phyloP scores from a whole-genome alignment of 2,797 vertebrate species.

The Sciurus vulgaris region DNA sequence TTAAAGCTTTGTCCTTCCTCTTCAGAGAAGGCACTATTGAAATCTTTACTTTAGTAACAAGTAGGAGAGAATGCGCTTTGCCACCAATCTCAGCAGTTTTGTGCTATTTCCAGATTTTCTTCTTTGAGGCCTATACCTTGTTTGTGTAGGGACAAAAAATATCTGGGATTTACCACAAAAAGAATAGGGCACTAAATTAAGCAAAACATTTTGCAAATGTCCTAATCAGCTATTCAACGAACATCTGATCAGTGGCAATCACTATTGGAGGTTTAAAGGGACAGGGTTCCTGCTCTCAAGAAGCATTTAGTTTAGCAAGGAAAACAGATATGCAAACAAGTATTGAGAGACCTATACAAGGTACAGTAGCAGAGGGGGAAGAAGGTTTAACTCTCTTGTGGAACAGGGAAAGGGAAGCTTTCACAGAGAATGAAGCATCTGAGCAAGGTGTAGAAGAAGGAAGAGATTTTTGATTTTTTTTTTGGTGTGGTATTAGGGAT shows the following conservation, averaged over 20 bases:
- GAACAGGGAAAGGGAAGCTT: neutral
- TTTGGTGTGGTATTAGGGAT: no score
- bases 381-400: neutral
- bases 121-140: neutral
- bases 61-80: neutral
- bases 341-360: neutral
- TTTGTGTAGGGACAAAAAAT: neutral
- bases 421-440: neutral
- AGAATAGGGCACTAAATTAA: conserved; percentile 22
- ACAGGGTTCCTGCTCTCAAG: neutral
- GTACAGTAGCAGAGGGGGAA: neutral
- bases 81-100: neutral
- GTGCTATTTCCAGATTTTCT: conserved; percentile 9
- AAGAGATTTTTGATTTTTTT: neutral
- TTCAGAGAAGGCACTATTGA: conserved; percentile 16
- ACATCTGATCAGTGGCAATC: neutral
- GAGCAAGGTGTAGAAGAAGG: neutral
- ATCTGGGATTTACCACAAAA: neutral
- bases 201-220: conserved; percentile 31
- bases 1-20: conserved; percentile 43
- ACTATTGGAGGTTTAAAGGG: neutral
- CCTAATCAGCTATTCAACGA: conserved; percentile 22
- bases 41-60: conserved; percentile 39
- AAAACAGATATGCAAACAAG: conserved; percentile 5
- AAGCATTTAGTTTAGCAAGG: neutral